Base-by-base conservation (phyloP, 1,140 invertebrate species). In the Drosophila kanapiae region DNA sequence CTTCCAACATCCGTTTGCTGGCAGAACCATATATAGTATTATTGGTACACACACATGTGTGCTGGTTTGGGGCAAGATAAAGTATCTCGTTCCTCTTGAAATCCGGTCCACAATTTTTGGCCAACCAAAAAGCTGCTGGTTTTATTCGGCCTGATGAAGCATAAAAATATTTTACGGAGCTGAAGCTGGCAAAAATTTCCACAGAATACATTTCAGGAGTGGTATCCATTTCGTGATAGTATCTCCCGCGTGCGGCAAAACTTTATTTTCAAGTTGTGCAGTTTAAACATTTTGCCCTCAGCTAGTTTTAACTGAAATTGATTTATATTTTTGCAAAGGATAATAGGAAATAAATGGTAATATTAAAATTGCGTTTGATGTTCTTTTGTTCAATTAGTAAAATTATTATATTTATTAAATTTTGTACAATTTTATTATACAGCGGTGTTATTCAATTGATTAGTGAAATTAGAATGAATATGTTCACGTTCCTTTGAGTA, bases 91-190 rank as follows among this genome's bases (percentile, higher is more conserved):
- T 27, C n/a, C 37, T 11, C 33, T 23, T 7, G 37, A 58, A 51
- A 49, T 23, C 23, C 31, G 29, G 16, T 31, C 31, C 38, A 43
- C 49, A 48, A 60, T 53, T 63, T 33, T 58, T 57, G 45, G 31
- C 67, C 59, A 53, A 68, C 53, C 80, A 71, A 77, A 70, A 67
- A 67, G 65, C 76, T 59, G 49, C 43, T 69, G 76, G 71, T 58
- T 69, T 77, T 48, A 80, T 86, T 86, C 63, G 60, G 76, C 80
- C 64, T 76, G 80, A 86, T 87, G 70, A 77, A 86, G 83, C 83
- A 77, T 65, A 67, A 72, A 74, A 79, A 71, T 80, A 42, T 63
- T 69, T 48, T 63, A 54, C 31, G 18, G 29, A 23, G 23, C 23
- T 23, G 27, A 29, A 14, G 23, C 13, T 60, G 42, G 62, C 40